A percentile compares a stretch with the other conserved stretches of the same genome.
Conservation (phyloP, 2,888 invertebrate species). For the Drosophila sordidapex region DNA sequence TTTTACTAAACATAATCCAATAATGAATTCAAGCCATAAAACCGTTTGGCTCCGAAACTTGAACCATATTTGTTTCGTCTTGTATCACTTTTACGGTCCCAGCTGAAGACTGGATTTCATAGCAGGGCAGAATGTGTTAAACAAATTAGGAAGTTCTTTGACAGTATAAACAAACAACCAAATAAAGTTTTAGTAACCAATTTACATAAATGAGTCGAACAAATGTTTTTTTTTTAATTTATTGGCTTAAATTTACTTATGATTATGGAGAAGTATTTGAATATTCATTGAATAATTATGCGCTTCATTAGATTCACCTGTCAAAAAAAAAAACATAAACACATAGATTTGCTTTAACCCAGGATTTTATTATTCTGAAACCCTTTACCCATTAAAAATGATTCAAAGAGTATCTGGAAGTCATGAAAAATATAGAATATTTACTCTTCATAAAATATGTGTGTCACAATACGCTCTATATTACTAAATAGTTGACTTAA, state of each 20-base stretch:
- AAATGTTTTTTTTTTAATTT: constrained; percentile 51
- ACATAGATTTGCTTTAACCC: constrained; percentile 4
- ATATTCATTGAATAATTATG: constrained; percentile 59
- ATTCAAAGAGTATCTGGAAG: background rate
- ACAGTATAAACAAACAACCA: constrained; percentile 25
- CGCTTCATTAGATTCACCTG: constrained; percentile 21
- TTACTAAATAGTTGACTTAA: background rate
- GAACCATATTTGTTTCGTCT: constrained; percentile 40
- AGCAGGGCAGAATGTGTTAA: constrained; percentile 60
- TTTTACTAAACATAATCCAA: background rate
- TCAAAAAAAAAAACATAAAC: constrained; percentile 10
- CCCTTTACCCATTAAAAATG: background rate
- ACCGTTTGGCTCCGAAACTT: constrained; percentile 20
- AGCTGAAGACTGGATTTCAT: constrained; percentile 32
- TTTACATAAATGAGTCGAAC: constrained; percentile 67
- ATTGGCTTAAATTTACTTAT: constrained; percentile 60
- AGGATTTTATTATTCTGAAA: background rate
- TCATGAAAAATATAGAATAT: background rate
- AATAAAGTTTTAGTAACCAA: constrained; percentile 59
- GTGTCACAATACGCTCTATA: background rate
- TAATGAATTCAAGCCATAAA: constrained; percentile 16
- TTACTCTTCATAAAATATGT: background rate
- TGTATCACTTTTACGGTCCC: constrained; percentile 43
- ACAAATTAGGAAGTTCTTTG: constrained; percentile 53
- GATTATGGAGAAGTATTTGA: constrained; percentile 38